Percentiles rank a stretch among this genome's conserved stretches.
phyloP scores from a whole-genome alignment of 2,888 invertebrate species.

The Zeuzera pyrina region DNA sequence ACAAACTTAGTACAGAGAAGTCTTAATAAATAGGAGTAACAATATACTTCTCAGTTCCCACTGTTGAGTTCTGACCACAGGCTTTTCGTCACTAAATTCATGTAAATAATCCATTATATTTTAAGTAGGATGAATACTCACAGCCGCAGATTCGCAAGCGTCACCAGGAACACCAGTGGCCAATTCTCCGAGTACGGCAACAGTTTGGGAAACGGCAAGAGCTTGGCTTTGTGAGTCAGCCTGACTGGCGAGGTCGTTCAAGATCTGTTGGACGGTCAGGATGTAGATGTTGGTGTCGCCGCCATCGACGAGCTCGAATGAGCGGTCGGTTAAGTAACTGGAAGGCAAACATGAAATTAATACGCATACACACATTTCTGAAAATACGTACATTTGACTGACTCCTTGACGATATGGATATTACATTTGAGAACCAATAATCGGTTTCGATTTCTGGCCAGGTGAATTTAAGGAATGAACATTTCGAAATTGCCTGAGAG shows the following conservation, averaged over 20 bases:
- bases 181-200: constrained; percentile 28
- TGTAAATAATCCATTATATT: neutral
- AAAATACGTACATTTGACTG: no score
- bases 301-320: constrained; percentile 26
- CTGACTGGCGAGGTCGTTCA: constrained; percentile 28
- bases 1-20: no score
- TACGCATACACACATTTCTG: no score
- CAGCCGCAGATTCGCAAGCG: constrained; percentile 37
- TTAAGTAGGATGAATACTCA: constrained; percentile 25
- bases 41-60: no score
- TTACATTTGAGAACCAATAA: no score
- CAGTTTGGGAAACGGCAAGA: constrained; percentile 24
- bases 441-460: no score
- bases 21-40: neutral
- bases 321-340: constrained; percentile 23
- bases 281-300: constrained; percentile 32
- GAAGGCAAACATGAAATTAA: no score
- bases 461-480: no score
- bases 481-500: no score
- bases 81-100: no score
- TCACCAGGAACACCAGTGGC: constrained; percentile 40
- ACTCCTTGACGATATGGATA: no score
- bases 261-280: constrained; percentile 20
- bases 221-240: constrained; percentile 24
- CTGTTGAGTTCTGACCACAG: no score